A percentile compares a stretch with the other conserved stretches of the same genome.
These are phyloP conservation scores for Thunnus maccoyii DNA, from an alignment of 2,113 vertebrate species.

Conservation along the genomic window DNA sequence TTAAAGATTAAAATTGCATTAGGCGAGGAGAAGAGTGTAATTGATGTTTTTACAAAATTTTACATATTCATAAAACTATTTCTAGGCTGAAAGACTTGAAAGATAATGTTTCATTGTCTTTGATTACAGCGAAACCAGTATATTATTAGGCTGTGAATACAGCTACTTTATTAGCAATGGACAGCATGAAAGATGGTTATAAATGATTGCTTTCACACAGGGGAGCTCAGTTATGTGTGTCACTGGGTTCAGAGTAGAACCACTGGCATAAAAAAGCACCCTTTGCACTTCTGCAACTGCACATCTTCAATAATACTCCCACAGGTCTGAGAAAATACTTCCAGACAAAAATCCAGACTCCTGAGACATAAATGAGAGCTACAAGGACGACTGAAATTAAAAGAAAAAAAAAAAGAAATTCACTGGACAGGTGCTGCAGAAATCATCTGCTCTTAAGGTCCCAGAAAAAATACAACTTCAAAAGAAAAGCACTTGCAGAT, in stretches of 20 bases:
- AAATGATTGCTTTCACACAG: too few species aligned
- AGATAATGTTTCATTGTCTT: too few species aligned
- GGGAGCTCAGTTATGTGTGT: neutral
- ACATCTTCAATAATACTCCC: slow-evolving; percentile 4
- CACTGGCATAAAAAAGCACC: neutral
- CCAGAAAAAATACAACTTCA: neutral
- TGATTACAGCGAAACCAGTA: too few species aligned
- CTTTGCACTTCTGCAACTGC: neutral
- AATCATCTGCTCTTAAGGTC: neutral
- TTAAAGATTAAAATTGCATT: too few species aligned
- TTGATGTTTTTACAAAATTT: too few species aligned
- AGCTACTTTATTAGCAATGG: too few species aligned
- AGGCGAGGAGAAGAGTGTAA: too few species aligned
- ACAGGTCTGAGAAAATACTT: neutral
- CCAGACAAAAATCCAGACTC: slow-evolving; percentile 1
- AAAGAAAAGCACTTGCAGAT: neutral
- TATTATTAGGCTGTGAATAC: too few species aligned
- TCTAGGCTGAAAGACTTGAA: too few species aligned
- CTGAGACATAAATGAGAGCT: slow-evolving; percentile 6
- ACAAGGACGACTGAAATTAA: neutral
- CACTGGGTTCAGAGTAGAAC: slow-evolving; percentile 4
- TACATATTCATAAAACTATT: too few species aligned
- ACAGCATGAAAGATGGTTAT: too few species aligned
- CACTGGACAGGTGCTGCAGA: slow-evolving; percentile 22
- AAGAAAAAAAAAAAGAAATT: neutral